A percentile compares a stretch with the other conserved stretches of the same genome.
These are phyloP conservation scores for Gonatopus flavifemur DNA, from an alignment of 1,140 invertebrate species.

Conservation along the genomic window DNA sequence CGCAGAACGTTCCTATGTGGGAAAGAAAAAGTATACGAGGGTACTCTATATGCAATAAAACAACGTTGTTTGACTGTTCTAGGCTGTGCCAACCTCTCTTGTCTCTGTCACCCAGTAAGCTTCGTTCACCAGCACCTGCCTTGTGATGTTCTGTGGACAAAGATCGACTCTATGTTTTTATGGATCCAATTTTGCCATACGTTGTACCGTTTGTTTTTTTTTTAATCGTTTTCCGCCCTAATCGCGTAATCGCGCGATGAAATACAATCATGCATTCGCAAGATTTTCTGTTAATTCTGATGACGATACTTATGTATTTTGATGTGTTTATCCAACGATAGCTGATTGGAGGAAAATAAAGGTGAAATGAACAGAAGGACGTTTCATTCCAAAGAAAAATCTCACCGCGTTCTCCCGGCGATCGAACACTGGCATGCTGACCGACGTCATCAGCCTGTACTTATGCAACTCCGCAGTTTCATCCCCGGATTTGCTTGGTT, in stretches of 20 bases:
- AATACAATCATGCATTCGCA: too few relatives aligned
- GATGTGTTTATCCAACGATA: not conserved
- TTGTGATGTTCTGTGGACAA: conserved; percentile 85
- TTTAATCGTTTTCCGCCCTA: conserved; percentile 1
- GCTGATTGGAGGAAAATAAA: too few relatives aligned
- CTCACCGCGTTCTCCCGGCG: conserved; percentile 75
- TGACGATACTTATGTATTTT: not conserved
- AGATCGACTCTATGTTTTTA: conserved; percentile 18
- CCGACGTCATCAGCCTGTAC: conserved; percentile 84
- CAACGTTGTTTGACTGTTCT: conserved; percentile 46
- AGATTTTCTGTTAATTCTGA: too few relatives aligned
- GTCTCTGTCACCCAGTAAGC: conserved; percentile 87
- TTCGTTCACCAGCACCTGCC: conserved; percentile 90
- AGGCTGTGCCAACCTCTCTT: conserved; percentile 75
- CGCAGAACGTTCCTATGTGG: conserved; percentile 1
- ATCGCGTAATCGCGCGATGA: too few relatives aligned
- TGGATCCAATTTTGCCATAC: not conserved
- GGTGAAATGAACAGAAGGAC: too few relatives aligned
- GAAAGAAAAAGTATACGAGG: conserved; percentile 20
- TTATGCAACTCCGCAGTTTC: conserved; percentile 63
- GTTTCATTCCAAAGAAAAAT: too few relatives aligned
- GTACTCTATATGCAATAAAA: conserved; percentile 51
- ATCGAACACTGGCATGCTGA: conserved; percentile 90
- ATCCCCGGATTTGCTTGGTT: conserved; percentile 56
- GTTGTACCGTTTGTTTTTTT: not conserved